A percentile compares a stretch with the other conserved stretches of the same genome.
phyloP scores from a whole-genome alignment of 2,113 vertebrate genomes.

The Sphaerodactylus townsendi region DNA sequence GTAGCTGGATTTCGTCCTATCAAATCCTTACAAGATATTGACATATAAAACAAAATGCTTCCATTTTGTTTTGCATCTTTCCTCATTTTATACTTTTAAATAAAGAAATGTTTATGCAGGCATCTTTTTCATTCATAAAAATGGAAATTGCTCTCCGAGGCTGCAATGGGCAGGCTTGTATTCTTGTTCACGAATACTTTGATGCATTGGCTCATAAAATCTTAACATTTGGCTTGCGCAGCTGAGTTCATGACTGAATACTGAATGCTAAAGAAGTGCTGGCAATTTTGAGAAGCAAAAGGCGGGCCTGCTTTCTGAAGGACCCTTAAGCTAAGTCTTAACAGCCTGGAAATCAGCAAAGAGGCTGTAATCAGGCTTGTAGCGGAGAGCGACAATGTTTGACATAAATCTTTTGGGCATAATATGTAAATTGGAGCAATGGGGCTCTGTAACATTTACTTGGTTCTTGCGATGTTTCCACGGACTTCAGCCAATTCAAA shows the following conservation, averaged over 20 bases:
- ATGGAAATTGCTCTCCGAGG: conserved; percentile 60
- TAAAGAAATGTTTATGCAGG: conserved; percentile 60
- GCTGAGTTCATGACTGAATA: conserved; percentile 63
- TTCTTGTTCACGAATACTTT: conserved; percentile 65
- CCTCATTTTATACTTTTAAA: conserved; percentile 62
- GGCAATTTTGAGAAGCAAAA: conserved; percentile 57
- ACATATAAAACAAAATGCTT: conserved; percentile 64
- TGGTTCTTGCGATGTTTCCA: conserved; percentile 60
- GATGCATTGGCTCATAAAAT: conserved; percentile 62
- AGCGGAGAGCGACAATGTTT: conserved; percentile 43
- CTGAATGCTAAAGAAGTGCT: conserved; percentile 58
- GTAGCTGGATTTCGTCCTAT: conserved; percentile 58
- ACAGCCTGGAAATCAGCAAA: conserved; percentile 58
- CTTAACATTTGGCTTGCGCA: conserved; percentile 59
- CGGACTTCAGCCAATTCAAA: conserved; percentile 51
- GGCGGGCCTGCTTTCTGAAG: conserved; percentile 57
- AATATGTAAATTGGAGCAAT: conserved; percentile 63
- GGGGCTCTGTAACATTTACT: conserved; percentile 49
- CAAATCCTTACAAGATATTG: conserved; percentile 55
- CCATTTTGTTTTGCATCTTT: conserved; percentile 54
- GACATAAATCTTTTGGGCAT: conserved; percentile 55
- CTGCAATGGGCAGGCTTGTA: conserved; percentile 50
- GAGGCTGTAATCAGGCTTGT: conserved; percentile 58
- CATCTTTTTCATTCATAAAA: conserved; percentile 73
- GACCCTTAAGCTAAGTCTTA: conserved; percentile 61